Conservation (phyloP, 2,888 invertebrate species). For the Leucoma salicis region DNA sequence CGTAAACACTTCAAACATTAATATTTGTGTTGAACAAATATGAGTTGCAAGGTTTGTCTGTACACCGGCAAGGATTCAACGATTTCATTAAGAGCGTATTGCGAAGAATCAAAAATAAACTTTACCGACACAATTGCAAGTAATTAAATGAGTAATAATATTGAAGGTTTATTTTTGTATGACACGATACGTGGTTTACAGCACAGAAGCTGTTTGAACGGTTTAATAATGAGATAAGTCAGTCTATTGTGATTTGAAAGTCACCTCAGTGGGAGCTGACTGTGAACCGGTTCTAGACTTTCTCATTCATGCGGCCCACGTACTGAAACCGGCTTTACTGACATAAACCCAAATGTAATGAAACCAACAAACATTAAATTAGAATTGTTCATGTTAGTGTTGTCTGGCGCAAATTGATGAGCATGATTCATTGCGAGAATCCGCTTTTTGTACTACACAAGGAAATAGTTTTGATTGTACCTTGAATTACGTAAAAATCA, state of each 20-base stretch:
- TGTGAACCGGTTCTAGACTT: slow-evolving; percentile 75
- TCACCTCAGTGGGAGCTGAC: slow-evolving; percentile 61
- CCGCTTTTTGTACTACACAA: slow-evolving; percentile 13
- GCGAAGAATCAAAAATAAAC: no score
- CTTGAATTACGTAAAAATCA: slow-evolving; percentile 6
- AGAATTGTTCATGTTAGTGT: slow-evolving; percentile 35
- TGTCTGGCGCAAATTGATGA: slow-evolving; percentile 28
- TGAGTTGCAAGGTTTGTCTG: slow-evolving; percentile 44
- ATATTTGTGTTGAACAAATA: slow-evolving; percentile 60
- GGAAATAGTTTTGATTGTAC: slow-evolving; percentile 5
- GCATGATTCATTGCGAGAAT: slow-evolving; percentile 9
- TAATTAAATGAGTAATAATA: not conserved
- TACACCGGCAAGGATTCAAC: slow-evolving; percentile 25
- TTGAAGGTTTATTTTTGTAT: no score
- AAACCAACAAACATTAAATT: slow-evolving; percentile 42
- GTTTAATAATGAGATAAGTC: slow-evolving; percentile 52
- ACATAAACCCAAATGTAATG: slow-evolving; percentile 43
- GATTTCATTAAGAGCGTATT: no score
- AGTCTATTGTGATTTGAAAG: slow-evolving; percentile 79
- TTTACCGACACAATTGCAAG: not conserved
- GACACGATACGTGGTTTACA: slow-evolving; percentile 13
- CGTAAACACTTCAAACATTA: slow-evolving; percentile 40
- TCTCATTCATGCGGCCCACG: slow-evolving; percentile 76
- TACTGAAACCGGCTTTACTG: slow-evolving; percentile 41
- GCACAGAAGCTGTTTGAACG: slow-evolving; percentile 51